Conservation (phyloP, 2,888 invertebrate species). For the Erebia ligea region DNA sequence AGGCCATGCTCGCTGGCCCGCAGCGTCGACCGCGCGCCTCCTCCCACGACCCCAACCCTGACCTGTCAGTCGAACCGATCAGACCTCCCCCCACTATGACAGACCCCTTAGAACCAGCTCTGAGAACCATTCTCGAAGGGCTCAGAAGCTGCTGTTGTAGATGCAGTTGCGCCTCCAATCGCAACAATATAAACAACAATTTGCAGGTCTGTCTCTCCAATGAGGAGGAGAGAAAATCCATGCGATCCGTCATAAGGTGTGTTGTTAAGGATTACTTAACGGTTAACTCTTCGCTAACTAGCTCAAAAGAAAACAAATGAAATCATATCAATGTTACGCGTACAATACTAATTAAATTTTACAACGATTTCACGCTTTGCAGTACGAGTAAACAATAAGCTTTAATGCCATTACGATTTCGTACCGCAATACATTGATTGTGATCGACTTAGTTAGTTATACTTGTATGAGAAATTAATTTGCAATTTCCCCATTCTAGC, state of each 20-base stretch:
- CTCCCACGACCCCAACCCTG: conserved; percentile 63
- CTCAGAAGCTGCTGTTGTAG: conserved; percentile 74
- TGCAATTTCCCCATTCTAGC: conserved; percentile 74
- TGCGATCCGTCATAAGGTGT: conserved; percentile 87
- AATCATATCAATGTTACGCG: background rate
- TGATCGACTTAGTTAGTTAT: conserved; percentile 40
- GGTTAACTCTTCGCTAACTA: conserved; percentile 43
- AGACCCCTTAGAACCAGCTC: conserved; percentile 75
- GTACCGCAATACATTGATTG: conserved; percentile 42
- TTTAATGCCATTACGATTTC: conserved; percentile 41
- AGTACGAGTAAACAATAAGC: conserved; percentile 44
- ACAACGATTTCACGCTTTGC: conserved; percentile 52
- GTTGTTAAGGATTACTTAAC: conserved; percentile 54
- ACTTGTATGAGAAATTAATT: conserved; percentile 49
- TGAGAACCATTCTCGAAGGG: conserved; percentile 69
- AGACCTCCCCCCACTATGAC: conserved; percentile 57
- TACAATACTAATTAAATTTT: conserved; percentile 49
- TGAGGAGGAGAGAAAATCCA: conserved; percentile 80
- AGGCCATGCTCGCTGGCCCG: conserved; percentile 71
- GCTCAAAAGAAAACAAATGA: conserved; percentile 50
- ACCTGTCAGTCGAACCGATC: conserved; percentile 49
- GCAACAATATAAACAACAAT: conserved; percentile 71
- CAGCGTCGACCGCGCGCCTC: conserved; percentile 70
- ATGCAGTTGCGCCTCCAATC: conserved; percentile 68
- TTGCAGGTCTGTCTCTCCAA: conserved; percentile 82